These are phyloP conservation scores for Drosophila nigromelanica DNA, from an alignment of 1,140 invertebrate species.

Conservation along the genomic window DNA sequence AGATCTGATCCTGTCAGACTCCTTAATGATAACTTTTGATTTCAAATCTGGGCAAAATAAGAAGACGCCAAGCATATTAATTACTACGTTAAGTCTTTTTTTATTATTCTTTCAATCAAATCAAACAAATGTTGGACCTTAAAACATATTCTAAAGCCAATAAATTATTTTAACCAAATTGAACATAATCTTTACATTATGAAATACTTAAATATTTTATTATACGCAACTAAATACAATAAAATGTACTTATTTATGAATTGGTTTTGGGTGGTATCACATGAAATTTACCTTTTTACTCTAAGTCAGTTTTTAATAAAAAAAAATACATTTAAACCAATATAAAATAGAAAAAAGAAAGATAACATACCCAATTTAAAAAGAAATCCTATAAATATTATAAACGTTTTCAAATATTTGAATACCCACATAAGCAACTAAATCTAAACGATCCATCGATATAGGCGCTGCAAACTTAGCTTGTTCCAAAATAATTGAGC, in stretches of 20 bases:
- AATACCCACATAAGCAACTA: too few species aligned
- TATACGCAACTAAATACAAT: slow-evolving; percentile 52
- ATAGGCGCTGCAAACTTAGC: background rate
- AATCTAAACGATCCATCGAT: background rate
- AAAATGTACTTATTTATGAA: slow-evolving; percentile 49
- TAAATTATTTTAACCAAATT: slow-evolving; percentile 78
- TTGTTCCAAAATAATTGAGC: background rate
- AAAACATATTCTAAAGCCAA: slow-evolving; percentile 67
- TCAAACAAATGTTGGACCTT: slow-evolving; percentile 56
- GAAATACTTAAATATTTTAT: slow-evolving; percentile 39
- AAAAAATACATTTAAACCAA: too few species aligned
- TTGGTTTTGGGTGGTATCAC: slow-evolving; percentile 31
- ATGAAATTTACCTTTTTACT: slow-evolving; percentile 17
- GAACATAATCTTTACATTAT: slow-evolving; percentile 59
- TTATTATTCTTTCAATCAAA: slow-evolving; percentile 55
- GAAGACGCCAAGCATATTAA: slow-evolving; percentile 54
- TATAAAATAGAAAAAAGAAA: too few species aligned
- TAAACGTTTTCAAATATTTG: too few species aligned
- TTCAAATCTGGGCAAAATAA: slow-evolving; percentile 56
- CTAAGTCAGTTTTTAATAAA: too few species aligned
- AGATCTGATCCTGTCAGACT: slow-evolving; percentile 44
- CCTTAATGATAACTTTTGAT: slow-evolving; percentile 56
- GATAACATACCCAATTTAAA: too few species aligned
- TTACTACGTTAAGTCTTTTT: slow-evolving; percentile 68
- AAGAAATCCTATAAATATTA: too few species aligned